Conservation (phyloP, 2,888 invertebrate species). For the Leucoptera coffeella region DNA sequence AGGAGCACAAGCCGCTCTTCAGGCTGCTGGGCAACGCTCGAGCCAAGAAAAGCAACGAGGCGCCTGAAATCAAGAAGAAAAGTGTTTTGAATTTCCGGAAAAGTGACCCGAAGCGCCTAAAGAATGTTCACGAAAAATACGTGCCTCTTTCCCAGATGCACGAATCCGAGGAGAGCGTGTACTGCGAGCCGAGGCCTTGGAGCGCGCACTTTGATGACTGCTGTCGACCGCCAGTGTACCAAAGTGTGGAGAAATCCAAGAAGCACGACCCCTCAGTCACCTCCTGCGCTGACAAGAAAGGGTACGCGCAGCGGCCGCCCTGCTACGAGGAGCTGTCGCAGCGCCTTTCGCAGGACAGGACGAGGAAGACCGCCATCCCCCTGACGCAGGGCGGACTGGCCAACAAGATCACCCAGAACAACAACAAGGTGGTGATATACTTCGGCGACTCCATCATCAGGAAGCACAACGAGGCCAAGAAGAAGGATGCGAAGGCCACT, state of each 20-base stretch:
- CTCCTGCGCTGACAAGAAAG: constrained; percentile 24
- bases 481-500: constrained; percentile 20
- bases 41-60: constrained; percentile 30
- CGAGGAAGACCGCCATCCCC: constrained; percentile 28
- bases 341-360: constrained; percentile 38
- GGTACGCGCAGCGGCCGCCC: constrained; percentile 31
- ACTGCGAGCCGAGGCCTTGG: constrained; percentile 38
- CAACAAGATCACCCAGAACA: constrained; percentile 41
- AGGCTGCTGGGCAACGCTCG: constrained; percentile 37
- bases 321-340: constrained; percentile 43
- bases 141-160: constrained; percentile 31
- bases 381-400: constrained; percentile 22
- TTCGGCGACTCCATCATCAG: constrained; percentile 62
- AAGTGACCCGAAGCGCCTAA: constrained; percentile 21
- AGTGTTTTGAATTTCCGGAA: constrained; percentile 40
- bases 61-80: constrained; percentile 27
- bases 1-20: constrained; percentile 36
- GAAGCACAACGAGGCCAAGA: constrained; percentile 38
- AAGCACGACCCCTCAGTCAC: constrained; percentile 20
- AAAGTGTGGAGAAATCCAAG: constrained; percentile 34
- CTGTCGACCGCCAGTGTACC: constrained; percentile 36
- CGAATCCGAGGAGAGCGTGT: constrained; percentile 29
- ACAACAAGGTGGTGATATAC: constrained; percentile 67
- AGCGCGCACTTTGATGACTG: constrained; percentile 29
- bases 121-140: constrained; percentile 42